These are phyloP conservation scores for Alligator mississippiensis DNA, from an alignment of 2,113 vertebrate genomes.

Conservation along the genomic window DNA sequence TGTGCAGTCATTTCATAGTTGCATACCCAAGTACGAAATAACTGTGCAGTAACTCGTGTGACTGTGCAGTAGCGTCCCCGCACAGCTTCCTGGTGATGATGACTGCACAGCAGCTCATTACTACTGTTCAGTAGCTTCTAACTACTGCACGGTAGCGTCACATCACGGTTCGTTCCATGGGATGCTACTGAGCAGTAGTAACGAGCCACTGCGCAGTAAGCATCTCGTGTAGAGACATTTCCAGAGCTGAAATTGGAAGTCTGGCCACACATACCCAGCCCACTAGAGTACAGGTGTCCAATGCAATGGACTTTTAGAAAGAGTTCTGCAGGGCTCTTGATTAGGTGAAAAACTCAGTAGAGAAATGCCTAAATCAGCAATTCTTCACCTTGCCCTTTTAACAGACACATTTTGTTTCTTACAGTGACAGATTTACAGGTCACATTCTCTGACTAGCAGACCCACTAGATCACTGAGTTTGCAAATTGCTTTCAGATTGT, in stretches of 20 bases:
- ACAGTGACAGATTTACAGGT: neutral
- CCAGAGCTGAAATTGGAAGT: neutral
- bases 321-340: accelerated
- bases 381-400: neutral
- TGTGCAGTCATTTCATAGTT: no score
- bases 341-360: neutral
- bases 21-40: no score
- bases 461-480: neutral
- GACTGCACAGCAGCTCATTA: no score
- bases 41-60: no score
- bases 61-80: no score
- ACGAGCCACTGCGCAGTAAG: no score
- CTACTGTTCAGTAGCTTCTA: no score
- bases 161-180: no score
- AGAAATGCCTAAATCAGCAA: neutral
- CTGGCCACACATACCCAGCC: neutral
- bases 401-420: neutral
- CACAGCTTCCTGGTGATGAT: no score
- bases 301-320: neutral
- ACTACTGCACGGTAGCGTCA: no score
- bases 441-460: neutral
- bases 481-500: constrained; percentile 2
- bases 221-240: neutral
- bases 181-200: no score
- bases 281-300: neutral